Conservation (phyloP, 2,113 vertebrate genomes). For the Notothenia rossii region DNA sequence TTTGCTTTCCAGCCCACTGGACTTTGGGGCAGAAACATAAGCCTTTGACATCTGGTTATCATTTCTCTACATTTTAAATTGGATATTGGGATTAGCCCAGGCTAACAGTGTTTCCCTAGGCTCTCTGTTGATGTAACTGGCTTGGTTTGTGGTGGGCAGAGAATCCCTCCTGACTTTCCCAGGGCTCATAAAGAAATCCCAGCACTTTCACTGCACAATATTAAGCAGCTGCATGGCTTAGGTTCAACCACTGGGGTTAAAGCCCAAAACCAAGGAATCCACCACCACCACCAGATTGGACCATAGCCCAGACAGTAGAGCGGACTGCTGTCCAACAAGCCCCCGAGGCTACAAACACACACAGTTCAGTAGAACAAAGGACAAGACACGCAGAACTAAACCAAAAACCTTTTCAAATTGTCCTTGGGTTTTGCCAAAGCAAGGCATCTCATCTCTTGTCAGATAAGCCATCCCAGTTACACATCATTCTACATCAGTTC, state of each 20-base stretch:
- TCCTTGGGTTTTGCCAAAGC: slow-evolving; percentile 26
- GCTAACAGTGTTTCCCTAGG: slow-evolving; percentile 27
- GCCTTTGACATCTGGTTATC: slow-evolving; percentile 72
- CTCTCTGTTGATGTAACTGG: slow-evolving; percentile 46
- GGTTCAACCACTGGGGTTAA: slow-evolving; percentile 65
- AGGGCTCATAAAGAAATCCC: slow-evolving; percentile 66
- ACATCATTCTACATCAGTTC: slow-evolving; percentile 22
- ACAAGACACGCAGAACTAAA: slow-evolving; percentile 53
- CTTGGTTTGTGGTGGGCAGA: slow-evolving; percentile 48
- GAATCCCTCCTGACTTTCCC: slow-evolving; percentile 65
- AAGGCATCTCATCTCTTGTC: slow-evolving; percentile 46
- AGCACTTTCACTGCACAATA: slow-evolving; percentile 63
- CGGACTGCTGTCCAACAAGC: slow-evolving; percentile 59
- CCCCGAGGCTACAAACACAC: slow-evolving; percentile 56
- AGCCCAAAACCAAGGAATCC: slow-evolving; percentile 54
- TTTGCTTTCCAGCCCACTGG: slow-evolving; percentile 37
- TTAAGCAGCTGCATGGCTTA: slow-evolving; percentile 74
- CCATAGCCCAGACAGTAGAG: slow-evolving; percentile 66
- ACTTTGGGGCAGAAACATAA: slow-evolving; percentile 45
- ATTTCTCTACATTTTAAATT: slow-evolving; percentile 65
- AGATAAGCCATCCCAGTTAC: slow-evolving; percentile 33
- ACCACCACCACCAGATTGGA: slow-evolving; percentile 49
- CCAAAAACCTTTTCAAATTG: slow-evolving; percentile 27
- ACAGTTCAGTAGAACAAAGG: slow-evolving; percentile 52
- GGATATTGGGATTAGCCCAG: slow-evolving; percentile 65